Conservation (phyloP, 2,888 invertebrate genomes). For the Rhimphoctona megacephalus region DNA sequence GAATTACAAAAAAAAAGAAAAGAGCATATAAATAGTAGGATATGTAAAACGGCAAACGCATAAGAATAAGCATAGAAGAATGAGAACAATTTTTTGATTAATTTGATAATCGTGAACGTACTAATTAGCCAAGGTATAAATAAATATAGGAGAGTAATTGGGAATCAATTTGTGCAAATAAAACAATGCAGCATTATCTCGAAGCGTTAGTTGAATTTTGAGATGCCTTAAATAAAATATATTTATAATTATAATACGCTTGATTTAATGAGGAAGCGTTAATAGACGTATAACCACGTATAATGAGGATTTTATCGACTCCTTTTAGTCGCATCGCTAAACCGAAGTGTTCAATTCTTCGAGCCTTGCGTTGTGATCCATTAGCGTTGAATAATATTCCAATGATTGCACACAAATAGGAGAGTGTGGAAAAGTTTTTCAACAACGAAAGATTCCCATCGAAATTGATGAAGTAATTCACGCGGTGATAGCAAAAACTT, state of each 20-base stretch:
- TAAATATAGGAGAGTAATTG: background rate
- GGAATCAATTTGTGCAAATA: background rate
- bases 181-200: background rate
- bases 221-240: constrained; percentile 7
- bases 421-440: constrained; percentile 26
- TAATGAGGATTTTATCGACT: background rate
- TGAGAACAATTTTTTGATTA: constrained; percentile 35
- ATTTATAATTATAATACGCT: constrained; percentile 2
- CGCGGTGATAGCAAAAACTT: constrained; percentile 35
- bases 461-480: constrained; percentile 38
- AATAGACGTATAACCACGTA: background rate
- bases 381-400: constrained; percentile 48
- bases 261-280: constrained; percentile 15
- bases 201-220: background rate
- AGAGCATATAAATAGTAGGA: constrained; percentile 26
- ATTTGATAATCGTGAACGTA: constrained; percentile 14
- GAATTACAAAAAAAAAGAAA: constrained; percentile 12
- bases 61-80: constrained; percentile 22
- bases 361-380: constrained; percentile 15
- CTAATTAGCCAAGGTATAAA: constrained; percentile 10
- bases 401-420: constrained; percentile 28
- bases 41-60: constrained; percentile 19
- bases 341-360: constrained; percentile 7
- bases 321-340: background rate
- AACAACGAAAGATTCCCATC: background rate